Base-by-base conservation (phyloP, 2,888 invertebrate genomes). In the Crocallis elinguaria region DNA sequence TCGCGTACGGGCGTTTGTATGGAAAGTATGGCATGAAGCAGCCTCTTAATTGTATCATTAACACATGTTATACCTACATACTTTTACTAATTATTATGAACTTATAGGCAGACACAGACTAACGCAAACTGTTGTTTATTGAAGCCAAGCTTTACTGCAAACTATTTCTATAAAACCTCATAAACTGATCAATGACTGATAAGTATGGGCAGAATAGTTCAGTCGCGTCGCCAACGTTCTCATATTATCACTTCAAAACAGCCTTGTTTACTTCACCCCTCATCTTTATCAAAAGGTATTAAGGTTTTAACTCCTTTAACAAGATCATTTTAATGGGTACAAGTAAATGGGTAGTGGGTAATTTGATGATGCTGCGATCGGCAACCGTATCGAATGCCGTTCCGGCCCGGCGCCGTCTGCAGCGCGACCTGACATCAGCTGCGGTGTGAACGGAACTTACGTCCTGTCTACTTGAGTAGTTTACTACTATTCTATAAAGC, bases 311-410 rank as follows among this genome's bases (percentile, higher is more conserved):
- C 27, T 75, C 12, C 43, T 13, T 16, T 58, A 13, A n/a, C 39
- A 43, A 11, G 14, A 7, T 17, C 30, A 37, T 19, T 32, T 36
- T 46, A 39, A 16, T n/a, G 21, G 46, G 43, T 54, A 42, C 30
- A 53, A 46, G 21, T 64, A 68, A 54, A 45, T 67, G 71, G 61
- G 70, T 69, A 41, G 51, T 50, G 49, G 62, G 85, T 81, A 85
- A 86, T 76, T 68, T 60, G 83, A 86, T 77, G 82, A 83, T 64
- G 62, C 66, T 58, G 69, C 70, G 78, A 76, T 77, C 81, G 75
- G 66, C 74, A 64, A 75, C 75, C 82, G 82, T 84, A 77, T 86
- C 88, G 73, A 70, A 74, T 82, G 62, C 69, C 86, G 86, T 86
- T 84, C 80, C 82, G 84, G 78, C 76, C 73, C 76, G 67, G 62